Conservation (phyloP, 2,888 invertebrate species). For the Thecocarcelia acutangulata region DNA sequence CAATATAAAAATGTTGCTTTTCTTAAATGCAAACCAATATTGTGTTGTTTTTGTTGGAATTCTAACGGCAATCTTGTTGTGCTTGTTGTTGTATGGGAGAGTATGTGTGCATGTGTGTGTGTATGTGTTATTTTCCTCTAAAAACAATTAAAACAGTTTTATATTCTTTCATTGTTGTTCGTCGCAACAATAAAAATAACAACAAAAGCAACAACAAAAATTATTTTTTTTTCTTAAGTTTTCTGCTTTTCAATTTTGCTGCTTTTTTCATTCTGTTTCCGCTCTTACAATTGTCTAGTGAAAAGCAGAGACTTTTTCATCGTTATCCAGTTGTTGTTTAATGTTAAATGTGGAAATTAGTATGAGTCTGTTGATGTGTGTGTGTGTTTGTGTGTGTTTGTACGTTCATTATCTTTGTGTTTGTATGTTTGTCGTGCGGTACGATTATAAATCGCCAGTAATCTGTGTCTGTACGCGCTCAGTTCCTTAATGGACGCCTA, state of each 20-base stretch:
- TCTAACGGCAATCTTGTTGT: conserved; percentile 43
- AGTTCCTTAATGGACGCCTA: conserved; percentile 68
- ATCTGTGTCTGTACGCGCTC: conserved; percentile 67
- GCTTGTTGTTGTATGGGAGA: neutral
- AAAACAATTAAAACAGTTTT: conserved; percentile 68
- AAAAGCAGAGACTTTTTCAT: conserved; percentile 52
- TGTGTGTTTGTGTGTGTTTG: conserved; percentile 18
- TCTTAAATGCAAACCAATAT: conserved; percentile 57
- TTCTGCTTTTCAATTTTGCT: conserved; percentile 27
- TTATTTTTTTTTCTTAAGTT: conserved; percentile 28
- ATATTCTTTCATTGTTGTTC: conserved; percentile 54
- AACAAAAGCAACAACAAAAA: conserved; percentile 27
- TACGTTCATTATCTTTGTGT: conserved; percentile 6
- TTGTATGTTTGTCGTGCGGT: conserved; percentile 1
- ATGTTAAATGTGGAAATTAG: conserved; percentile 61
- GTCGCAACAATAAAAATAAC: conserved; percentile 11
- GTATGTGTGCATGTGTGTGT: conserved; percentile 1
- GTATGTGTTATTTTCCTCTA: conserved; percentile 21
- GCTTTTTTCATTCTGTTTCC: conserved; percentile 55
- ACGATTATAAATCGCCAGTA: conserved; percentile 44
- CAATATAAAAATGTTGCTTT: conserved; percentile 46
- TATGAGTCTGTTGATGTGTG: conserved; percentile 1
- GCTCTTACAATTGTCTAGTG: conserved; percentile 56
- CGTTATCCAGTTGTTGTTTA: conserved; percentile 64
- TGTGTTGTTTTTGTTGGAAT: conserved; percentile 38